Conservation (phyloP, 2,797 vertebrate genomes). For the Macropus fuliginosus region DNA sequence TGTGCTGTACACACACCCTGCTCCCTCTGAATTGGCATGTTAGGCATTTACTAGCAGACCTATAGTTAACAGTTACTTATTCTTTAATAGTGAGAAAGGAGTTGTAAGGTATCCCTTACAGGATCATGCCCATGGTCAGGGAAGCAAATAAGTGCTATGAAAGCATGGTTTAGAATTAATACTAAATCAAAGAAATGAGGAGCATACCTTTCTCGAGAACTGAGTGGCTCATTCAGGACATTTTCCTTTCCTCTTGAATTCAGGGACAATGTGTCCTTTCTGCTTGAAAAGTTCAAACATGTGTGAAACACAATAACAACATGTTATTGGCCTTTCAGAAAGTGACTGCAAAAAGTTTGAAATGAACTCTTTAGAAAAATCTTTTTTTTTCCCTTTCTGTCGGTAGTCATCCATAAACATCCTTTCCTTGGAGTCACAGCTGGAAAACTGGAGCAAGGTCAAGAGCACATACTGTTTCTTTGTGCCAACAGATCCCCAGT, state of each 20-base stretch:
- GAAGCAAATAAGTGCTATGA: not conserved
- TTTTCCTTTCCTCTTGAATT: not conserved
- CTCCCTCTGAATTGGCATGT: not conserved
- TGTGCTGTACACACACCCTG: not conserved
- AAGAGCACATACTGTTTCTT: slow-evolving; percentile 52
- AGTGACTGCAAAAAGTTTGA: slow-evolving; percentile 58
- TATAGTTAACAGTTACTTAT: not conserved
- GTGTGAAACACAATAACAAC: slow-evolving; percentile 13
- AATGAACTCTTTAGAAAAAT: slow-evolving; percentile 50
- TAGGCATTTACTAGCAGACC: not conserved
- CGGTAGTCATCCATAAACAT: slow-evolving; percentile 60
- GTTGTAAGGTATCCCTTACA: not conserved
- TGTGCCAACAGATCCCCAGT: slow-evolving; percentile 50
- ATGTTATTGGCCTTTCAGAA: slow-evolving; percentile 57
- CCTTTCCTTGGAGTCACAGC: slow-evolving; percentile 59
- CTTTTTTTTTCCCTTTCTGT: slow-evolving; percentile 66
- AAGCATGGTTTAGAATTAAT: slow-evolving; percentile 19
- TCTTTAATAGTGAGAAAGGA: not conserved
- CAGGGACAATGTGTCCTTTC: slow-evolving; percentile 2
- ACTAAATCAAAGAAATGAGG: not conserved
- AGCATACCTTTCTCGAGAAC: not conserved
- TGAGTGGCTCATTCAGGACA: not conserved
- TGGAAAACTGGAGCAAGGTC: slow-evolving; percentile 64
- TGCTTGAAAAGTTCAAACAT: slow-evolving; percentile 14
- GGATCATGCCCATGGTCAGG: not conserved